Conservation (phyloP, 2,797 vertebrate genomes). For the Helarctos malayanus region DNA sequence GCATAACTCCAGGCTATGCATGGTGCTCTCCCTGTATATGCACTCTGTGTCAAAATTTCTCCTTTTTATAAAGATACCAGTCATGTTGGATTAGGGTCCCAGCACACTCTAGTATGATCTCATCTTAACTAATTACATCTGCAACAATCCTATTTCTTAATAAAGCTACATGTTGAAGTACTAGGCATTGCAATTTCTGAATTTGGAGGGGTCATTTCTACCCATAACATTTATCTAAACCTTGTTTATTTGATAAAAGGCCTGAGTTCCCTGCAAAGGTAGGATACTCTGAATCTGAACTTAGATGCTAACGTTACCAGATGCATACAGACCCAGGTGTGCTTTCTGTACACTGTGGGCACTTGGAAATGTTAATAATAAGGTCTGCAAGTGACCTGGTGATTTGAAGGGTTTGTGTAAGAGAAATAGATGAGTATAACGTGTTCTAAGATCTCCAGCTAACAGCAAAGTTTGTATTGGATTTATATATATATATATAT, state of each 20-base stretch:
- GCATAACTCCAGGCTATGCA: neutral
- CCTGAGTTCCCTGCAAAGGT: neutral
- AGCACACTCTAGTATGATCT: neutral
- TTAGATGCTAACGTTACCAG: neutral
- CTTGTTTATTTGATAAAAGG: neutral
- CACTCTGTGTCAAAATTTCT: neutral
- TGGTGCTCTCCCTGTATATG: neutral
- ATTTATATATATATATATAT: neutral
- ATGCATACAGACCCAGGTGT: neutral
- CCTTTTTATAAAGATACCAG: neutral
- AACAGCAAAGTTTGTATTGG: constrained; percentile 21
- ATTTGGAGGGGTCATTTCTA: neutral
- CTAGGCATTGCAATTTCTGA: neutral
- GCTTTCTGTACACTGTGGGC: neutral
- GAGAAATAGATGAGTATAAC: neutral
- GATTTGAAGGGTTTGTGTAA: neutral
- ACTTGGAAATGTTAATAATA: neutral
- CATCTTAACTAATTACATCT: neutral
- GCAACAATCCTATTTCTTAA: neutral
- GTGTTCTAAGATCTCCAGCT: neutral
- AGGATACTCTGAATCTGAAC: neutral
- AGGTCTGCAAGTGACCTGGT: neutral
- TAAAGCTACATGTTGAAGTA: neutral
- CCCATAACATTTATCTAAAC: neutral
- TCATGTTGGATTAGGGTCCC: neutral